phyloP scores from a whole-genome alignment of 23 tunicate species.

The Styela clava region DNA sequence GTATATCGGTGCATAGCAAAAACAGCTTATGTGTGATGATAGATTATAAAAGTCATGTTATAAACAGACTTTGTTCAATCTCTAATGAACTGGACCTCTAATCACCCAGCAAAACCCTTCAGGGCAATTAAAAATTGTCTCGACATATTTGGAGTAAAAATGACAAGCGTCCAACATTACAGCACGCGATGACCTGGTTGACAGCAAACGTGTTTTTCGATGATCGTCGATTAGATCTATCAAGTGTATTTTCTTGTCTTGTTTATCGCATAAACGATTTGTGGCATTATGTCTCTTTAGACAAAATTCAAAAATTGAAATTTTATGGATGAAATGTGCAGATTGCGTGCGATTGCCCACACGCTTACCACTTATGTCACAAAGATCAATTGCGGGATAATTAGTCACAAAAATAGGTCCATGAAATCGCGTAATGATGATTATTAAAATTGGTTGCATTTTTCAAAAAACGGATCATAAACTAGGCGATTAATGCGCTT shows the following conservation, averaged over 20 bases:
- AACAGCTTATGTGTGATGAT: background rate
- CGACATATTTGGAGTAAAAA: background rate
- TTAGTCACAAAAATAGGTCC: background rate
- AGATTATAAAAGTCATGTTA: background rate
- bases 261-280: background rate
- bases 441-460: no score
- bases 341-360: conserved; percentile 8
- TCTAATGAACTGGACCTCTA: background rate
- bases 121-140: background rate
- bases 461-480: background rate
- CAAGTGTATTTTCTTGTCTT: background rate
- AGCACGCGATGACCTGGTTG: background rate
- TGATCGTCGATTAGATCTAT: background rate
- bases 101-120: background rate
- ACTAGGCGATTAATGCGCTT: no score
- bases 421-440: conserved; percentile 16
- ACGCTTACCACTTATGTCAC: background rate
- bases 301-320: background rate
- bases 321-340: background rate
- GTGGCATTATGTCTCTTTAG: background rate
- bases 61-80: background rate
- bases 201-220: background rate
- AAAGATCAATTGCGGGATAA: conserved; percentile 1
- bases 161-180: background rate
- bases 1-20: background rate